Conservation (phyloP, 2,888 invertebrate genomes). For the Coleophora deauratella region DNA sequence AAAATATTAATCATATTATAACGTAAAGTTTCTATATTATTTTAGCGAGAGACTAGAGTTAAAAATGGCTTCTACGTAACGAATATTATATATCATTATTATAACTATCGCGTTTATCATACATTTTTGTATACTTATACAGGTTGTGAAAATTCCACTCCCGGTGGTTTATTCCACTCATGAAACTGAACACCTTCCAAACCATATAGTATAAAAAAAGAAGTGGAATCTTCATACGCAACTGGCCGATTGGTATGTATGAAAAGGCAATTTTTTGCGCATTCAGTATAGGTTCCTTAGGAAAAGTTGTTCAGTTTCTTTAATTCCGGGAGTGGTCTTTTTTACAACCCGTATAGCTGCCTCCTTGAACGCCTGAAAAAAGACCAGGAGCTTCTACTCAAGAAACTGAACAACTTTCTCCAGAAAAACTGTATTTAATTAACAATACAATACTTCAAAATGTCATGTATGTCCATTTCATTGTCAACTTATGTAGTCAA, state of each 20-base stretch:
- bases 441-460: too few relatives aligned
- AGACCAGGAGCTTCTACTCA: too few relatives aligned
- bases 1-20: slow-evolving; percentile 48
- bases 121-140: neutral
- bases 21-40: slow-evolving; percentile 39
- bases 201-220: neutral
- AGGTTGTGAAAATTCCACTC: neutral
- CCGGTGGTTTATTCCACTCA: neutral
- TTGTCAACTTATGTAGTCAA: too few relatives aligned
- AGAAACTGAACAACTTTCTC: too few relatives aligned
- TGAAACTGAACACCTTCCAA: too few relatives aligned
- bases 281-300: too few relatives aligned
- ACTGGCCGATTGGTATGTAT: neutral
- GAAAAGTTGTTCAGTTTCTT: too few relatives aligned
- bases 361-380: too few relatives aligned
- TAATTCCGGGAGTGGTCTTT: too few relatives aligned
- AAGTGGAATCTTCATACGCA: neutral
- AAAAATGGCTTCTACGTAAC: slow-evolving; percentile 48
- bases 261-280: neutral
- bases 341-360: too few relatives aligned
- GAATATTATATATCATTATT: slow-evolving; percentile 6
- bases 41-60: slow-evolving; percentile 63
- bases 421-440: too few relatives aligned
- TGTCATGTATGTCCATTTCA: too few relatives aligned
- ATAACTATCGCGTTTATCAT: slow-evolving; percentile 19